These are phyloP conservation scores for Zaprionus davidi DNA, from an alignment of 1,140 invertebrate genomes.

Conservation along the genomic window DNA sequence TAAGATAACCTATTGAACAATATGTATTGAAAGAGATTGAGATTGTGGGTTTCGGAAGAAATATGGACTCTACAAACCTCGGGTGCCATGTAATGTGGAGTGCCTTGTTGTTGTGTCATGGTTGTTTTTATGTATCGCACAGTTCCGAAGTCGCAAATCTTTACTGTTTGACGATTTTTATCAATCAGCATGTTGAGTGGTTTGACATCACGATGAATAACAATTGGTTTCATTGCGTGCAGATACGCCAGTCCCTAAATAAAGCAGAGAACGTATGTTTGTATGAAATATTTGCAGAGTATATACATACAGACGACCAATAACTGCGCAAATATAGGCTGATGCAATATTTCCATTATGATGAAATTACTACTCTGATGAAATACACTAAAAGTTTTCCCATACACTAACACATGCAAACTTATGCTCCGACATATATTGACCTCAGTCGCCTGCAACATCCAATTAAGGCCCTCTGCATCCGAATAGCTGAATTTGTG, in stretches of 20 bases:
- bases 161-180: not conserved
- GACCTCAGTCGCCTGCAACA: too few relatives aligned
- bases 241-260: not conserved
- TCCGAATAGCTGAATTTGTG: not conserved
- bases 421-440: too few relatives aligned
- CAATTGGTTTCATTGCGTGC: not conserved
- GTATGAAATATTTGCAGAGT: too few relatives aligned
- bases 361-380: too few relatives aligned
- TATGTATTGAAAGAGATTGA: not conserved
- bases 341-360: too few relatives aligned
- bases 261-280: too few relatives aligned
- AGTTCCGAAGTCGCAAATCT: not conserved
- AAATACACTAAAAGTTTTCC: too few relatives aligned
- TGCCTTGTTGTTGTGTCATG: not conserved
- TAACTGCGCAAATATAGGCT: too few relatives aligned
- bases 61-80: not conserved
- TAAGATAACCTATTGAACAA: not conserved
- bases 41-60: not conserved
- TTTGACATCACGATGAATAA: conserved; percentile 1
- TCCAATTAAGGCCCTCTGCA: too few relatives aligned
- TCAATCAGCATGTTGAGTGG: not conserved
- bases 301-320: too few relatives aligned
- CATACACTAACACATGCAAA: too few relatives aligned
- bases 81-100: not conserved
- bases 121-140: not conserved